These are phyloP conservation scores for Parus major DNA, from an alignment of 2,113 vertebrate genomes.

Conservation along the genomic window DNA sequence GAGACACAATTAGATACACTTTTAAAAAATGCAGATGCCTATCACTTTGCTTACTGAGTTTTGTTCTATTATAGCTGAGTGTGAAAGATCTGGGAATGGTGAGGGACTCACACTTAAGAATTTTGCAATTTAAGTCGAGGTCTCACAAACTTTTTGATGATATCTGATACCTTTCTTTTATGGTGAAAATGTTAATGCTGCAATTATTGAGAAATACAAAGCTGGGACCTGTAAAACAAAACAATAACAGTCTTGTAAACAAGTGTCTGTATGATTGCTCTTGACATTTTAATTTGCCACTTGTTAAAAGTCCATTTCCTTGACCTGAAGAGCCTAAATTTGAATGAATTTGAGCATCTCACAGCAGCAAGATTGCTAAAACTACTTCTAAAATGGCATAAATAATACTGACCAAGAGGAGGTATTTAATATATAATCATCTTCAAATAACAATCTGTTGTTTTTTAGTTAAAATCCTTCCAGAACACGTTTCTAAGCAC, in stretches of 20 bases:
- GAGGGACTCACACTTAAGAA: neutral
- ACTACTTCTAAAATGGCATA: slow-evolving; percentile 8
- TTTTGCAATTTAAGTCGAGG: slow-evolving; percentile 7
- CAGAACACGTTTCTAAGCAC: neutral
- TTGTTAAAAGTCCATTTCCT: slow-evolving; percentile 68
- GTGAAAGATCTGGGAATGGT: neutral
- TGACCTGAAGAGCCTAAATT: slow-evolving; percentile 51
- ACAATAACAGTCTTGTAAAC: slow-evolving; percentile 60
- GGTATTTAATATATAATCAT: neutral
- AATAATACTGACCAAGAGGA: neutral
- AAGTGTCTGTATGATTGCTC: slow-evolving; percentile 60
- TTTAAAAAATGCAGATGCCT: neutral
- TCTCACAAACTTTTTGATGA: slow-evolving; percentile 26
- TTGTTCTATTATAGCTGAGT: neutral
- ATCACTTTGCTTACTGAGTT: neutral
- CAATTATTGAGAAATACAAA: slow-evolving; percentile 37
- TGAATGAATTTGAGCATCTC: slow-evolving; percentile 49
- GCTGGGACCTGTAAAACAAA: slow-evolving; percentile 25
- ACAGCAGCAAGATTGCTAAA: neutral
- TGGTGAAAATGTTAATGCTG: slow-evolving; percentile 8
- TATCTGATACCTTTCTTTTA: neutral
- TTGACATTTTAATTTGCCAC: slow-evolving; percentile 72
- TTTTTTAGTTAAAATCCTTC: neutral
- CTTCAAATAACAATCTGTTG: neutral
- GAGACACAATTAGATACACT: neutral